phyloP scores from a whole-genome alignment of 2,888 invertebrate species.

The Gasteruption jaculator region DNA sequence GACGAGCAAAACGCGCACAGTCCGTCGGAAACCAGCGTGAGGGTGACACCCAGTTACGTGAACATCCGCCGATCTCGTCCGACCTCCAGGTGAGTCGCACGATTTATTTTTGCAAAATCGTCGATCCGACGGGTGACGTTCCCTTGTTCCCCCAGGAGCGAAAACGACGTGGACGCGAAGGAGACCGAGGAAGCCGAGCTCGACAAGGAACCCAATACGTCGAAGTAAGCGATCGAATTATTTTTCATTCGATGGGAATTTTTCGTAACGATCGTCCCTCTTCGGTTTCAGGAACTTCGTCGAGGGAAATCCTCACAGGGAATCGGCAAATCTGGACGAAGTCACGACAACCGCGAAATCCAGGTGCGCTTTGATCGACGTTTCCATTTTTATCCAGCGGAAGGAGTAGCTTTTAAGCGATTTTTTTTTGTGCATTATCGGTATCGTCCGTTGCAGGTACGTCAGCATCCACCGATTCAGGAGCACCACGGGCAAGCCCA shows the following conservation, averaged over 20 bases:
- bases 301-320: too few species aligned
- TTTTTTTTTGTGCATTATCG: background rate
- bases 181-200: slow-evolving; percentile 23
- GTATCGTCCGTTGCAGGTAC: slow-evolving; percentile 40
- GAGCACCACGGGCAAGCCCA: slow-evolving; percentile 33
- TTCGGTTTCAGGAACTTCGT: too few species aligned
- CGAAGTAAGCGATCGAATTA: too few species aligned
- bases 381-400: background rate
- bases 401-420: background rate
- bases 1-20: slow-evolving; percentile 39
- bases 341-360: slow-evolving; percentile 34
- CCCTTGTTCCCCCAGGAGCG: slow-evolving; percentile 27
- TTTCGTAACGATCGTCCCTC: too few species aligned
- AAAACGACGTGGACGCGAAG: slow-evolving; percentile 34
- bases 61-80: slow-evolving; percentile 43
- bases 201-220: too few species aligned
- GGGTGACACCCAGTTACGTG: slow-evolving; percentile 41
- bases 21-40: slow-evolving; percentile 33
- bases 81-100: slow-evolving; percentile 33
- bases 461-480: slow-evolving; percentile 48
- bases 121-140: too few species aligned
- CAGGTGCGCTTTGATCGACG: slow-evolving; percentile 33
- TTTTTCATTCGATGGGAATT: too few species aligned
- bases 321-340: too few species aligned
- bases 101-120: too few species aligned